Percentiles rank a stretch among this genome's conserved stretches.
These are phyloP conservation scores for Urocolius indicus DNA, from an alignment of 2,113 vertebrate species.

Conservation along the genomic window DNA sequence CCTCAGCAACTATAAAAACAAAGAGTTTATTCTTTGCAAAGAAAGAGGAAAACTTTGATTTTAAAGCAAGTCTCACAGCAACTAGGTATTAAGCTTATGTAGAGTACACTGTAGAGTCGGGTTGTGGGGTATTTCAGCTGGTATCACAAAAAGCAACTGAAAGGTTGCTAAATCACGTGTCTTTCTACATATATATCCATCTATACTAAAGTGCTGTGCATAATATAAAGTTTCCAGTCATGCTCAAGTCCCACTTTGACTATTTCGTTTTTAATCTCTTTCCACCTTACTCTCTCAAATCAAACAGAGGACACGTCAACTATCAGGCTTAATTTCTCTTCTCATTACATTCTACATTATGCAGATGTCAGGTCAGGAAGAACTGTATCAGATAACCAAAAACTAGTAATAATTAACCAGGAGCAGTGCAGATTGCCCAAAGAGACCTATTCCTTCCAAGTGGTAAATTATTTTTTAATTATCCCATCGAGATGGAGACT, in stretches of 20 bases:
- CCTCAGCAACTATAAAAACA: neutral
- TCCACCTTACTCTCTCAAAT: neutral
- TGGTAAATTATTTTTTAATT: constrained; percentile 68
- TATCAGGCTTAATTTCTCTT: constrained; percentile 53
- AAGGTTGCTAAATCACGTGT: neutral
- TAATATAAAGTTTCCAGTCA: neutral
- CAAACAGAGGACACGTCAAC: constrained; percentile 4
- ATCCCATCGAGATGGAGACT: constrained; percentile 44
- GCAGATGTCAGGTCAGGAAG: constrained; percentile 64
- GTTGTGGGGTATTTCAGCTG: neutral
- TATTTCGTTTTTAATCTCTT: constrained; percentile 43
- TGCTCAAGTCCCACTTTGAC: neutral
- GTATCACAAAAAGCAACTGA: neutral
- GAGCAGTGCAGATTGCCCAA: constrained; percentile 33
- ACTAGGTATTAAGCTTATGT: neutral
- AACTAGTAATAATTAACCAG: constrained; percentile 65
- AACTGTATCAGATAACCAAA: constrained; percentile 43
- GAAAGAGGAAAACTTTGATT: neutral
- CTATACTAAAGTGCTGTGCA: neutral
- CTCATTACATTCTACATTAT: constrained; percentile 63
- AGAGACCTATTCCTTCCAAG: constrained; percentile 51
- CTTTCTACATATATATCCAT: neutral
- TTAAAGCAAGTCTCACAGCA: neutral
- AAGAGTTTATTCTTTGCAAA: neutral
- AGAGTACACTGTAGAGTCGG: rapidly evolving